Percentiles rank a stretch among this genome's conserved stretches.
These are phyloP conservation scores for Scaptomyza montana DNA, from an alignment of 1,140 invertebrate genomes.

Conservation along the genomic window DNA sequence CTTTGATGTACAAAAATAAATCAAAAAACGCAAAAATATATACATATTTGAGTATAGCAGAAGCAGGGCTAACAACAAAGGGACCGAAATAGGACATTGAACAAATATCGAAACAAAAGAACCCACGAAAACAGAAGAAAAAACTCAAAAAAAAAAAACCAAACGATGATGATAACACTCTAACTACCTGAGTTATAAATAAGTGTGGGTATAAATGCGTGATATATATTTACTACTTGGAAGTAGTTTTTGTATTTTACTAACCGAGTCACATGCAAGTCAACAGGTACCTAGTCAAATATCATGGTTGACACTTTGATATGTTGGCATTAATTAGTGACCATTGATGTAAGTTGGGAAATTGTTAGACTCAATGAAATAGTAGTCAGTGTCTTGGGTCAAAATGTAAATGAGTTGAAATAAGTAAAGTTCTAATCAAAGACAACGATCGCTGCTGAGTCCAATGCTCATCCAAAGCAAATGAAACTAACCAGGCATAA, in stretches of 20 bases:
- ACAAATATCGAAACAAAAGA: slow-evolving; percentile 21
- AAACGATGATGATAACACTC: slow-evolving; percentile 47
- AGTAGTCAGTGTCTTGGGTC: slow-evolving; percentile 27
- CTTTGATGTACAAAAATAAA: slow-evolving; percentile 43
- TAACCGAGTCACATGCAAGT: background rate
- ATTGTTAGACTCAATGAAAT: slow-evolving; percentile 46
- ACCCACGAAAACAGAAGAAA: slow-evolving; percentile 21
- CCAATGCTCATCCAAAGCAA: slow-evolving; percentile 28
- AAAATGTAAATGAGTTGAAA: slow-evolving; percentile 44
- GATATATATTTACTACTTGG: slow-evolving; percentile 17
- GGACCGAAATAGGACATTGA: slow-evolving; percentile 49
- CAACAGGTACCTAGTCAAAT: slow-evolving; percentile 26
- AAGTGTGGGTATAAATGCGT: background rate
- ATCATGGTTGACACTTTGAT: slow-evolving; percentile 55
- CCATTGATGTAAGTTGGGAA: slow-evolving; percentile 45
- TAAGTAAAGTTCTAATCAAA: slow-evolving; percentile 37
- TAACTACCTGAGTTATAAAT: slow-evolving; percentile 43
- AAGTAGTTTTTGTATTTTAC: background rate
- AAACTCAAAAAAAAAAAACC: too few relatives aligned
- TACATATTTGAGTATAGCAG: slow-evolving; percentile 7
- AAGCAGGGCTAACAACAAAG: slow-evolving; percentile 44
- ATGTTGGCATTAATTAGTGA: slow-evolving; percentile 58
- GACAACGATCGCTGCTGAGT: slow-evolving; percentile 39
- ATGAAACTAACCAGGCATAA: slow-evolving; percentile 12
- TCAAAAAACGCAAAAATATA: slow-evolving; percentile 39